phyloP scores from a whole-genome alignment of 2,888 invertebrate genomes.

The Diaperis boleti region DNA sequence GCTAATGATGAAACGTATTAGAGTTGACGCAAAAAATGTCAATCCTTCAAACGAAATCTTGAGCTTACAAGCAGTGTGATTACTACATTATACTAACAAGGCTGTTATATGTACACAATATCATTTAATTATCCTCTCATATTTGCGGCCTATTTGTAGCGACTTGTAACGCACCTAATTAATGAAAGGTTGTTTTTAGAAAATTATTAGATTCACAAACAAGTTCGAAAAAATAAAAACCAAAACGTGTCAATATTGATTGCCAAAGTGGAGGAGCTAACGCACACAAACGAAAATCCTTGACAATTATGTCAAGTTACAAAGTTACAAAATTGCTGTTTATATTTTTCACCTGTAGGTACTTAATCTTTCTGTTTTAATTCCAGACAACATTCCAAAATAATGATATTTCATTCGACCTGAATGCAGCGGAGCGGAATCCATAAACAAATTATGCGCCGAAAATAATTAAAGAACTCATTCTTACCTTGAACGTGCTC shows the following conservation, averaged over 20 bases:
- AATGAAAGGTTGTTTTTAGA: conserved; percentile 16
- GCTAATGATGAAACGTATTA: conserved; percentile 11
- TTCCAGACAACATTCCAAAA: conserved; percentile 30
- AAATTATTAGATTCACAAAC: conserved; percentile 16
- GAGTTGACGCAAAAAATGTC: conserved; percentile 3
- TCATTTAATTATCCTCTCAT: conserved; percentile 30
- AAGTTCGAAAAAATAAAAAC: not conserved
- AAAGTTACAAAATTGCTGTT: conserved; percentile 32
- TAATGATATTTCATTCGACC: conserved; percentile 24
- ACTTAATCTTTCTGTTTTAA: conserved; percentile 33
- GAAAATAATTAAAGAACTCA: conserved; percentile 15
- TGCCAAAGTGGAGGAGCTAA: not conserved
- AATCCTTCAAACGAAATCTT: conserved; percentile 9
- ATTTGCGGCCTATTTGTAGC: conserved; percentile 13
- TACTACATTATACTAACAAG: conserved; percentile 29
- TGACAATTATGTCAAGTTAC: not conserved
- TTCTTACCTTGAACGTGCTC: conserved; percentile 25
- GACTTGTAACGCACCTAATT: conserved; percentile 16
- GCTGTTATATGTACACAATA: conserved; percentile 25
- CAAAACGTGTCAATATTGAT: conserved; percentile 14
- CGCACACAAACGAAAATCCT: not conserved
- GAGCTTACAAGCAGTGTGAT: conserved; percentile 11
- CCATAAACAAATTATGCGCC: conserved; percentile 10
- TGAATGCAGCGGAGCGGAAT: conserved; percentile 7
- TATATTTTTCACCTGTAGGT: conserved; percentile 29